phyloP scores from a whole-genome alignment of 2,888 invertebrate species.

The Calliopum simillimum region DNA sequence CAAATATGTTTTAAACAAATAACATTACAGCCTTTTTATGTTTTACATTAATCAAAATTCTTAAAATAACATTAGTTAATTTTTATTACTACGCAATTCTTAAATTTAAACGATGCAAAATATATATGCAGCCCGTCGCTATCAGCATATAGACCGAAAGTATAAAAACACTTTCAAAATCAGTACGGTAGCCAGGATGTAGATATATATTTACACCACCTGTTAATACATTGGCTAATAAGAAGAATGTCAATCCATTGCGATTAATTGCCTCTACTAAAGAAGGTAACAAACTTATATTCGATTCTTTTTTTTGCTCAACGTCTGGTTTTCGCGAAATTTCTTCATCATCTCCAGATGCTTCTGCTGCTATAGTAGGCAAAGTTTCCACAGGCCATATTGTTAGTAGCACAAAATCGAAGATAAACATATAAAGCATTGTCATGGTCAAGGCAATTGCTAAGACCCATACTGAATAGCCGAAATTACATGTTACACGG shows the following conservation, averaged over 20 bases:
- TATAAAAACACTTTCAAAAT: constrained; percentile 68
- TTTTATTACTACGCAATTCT: constrained; percentile 53
- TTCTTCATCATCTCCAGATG: constrained; percentile 2
- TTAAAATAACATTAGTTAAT: background rate
- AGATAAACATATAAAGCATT: constrained; percentile 74
- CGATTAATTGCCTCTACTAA: constrained; percentile 80
- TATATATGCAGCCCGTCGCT: constrained; percentile 50
- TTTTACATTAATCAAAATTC: background rate
- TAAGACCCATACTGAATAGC: constrained; percentile 83
- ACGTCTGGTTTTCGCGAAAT: background rate
- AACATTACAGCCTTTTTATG: too few species aligned
- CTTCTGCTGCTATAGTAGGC: background rate
- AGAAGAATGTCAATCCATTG: constrained; percentile 87
- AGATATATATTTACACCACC: constrained; percentile 83
- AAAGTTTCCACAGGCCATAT: constrained; percentile 30
- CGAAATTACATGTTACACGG: constrained; percentile 84
- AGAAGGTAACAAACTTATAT: constrained; percentile 67
- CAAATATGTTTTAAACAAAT: too few species aligned
- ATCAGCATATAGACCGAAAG: constrained; percentile 72
- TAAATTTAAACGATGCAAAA: constrained; percentile 52
- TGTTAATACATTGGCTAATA: constrained; percentile 85
- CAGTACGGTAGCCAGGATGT: constrained; percentile 71
- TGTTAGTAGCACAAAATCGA: constrained; percentile 52
- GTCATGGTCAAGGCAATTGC: constrained; percentile 73
- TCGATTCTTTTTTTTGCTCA: constrained; percentile 10